These are phyloP conservation scores for Cephus runcator DNA, from an alignment of 2,888 invertebrate species.

Conservation along the genomic window DNA sequence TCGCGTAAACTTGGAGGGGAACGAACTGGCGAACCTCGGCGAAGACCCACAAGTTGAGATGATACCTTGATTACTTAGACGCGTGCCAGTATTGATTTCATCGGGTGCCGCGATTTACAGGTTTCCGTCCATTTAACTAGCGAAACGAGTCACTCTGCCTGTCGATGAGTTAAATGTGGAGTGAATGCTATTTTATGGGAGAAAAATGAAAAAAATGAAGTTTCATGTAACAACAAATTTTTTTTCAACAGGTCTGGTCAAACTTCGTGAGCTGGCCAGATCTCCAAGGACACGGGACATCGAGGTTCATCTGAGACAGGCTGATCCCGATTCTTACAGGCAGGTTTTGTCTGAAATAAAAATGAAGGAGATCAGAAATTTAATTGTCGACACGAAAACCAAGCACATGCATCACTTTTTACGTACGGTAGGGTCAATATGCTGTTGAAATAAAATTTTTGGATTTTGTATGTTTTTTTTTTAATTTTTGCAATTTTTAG, in stretches of 20 bases:
- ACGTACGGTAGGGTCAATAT: conserved; percentile 74
- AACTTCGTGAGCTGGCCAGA: conserved; percentile 77
- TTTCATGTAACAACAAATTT: neutral
- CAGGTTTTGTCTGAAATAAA: conserved; percentile 79
- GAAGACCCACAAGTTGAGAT: conserved; percentile 64
- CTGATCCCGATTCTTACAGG: conserved; percentile 74
- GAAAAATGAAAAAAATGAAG: neutral
- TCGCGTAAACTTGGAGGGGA: conserved; percentile 34
- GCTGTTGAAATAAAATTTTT: neutral
- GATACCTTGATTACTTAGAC: conserved; percentile 64
- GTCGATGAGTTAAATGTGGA: neutral
- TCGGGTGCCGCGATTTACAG: conserved; percentile 61
- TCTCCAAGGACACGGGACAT: conserved; percentile 72
- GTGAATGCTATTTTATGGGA: neutral
- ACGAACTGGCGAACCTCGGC: conserved; percentile 48
- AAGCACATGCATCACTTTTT: conserved; percentile 79
- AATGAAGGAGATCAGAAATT: conserved; percentile 79
- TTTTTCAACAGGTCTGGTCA: conserved; percentile 72
- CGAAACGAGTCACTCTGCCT: neutral
- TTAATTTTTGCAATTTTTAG: conserved; percentile 65
- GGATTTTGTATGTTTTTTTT: neutral
- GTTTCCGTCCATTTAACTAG: conserved; percentile 52
- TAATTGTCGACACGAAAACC: conserved; percentile 81
- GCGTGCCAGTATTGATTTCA: conserved; percentile 62
- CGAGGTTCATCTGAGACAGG: conserved; percentile 77